Evolutionary conservation across 2,797 vertebrate species (phyloP), one percentile per base, ranked within the genome.

Genomic region (Sebastes aleutianus): DNA sequence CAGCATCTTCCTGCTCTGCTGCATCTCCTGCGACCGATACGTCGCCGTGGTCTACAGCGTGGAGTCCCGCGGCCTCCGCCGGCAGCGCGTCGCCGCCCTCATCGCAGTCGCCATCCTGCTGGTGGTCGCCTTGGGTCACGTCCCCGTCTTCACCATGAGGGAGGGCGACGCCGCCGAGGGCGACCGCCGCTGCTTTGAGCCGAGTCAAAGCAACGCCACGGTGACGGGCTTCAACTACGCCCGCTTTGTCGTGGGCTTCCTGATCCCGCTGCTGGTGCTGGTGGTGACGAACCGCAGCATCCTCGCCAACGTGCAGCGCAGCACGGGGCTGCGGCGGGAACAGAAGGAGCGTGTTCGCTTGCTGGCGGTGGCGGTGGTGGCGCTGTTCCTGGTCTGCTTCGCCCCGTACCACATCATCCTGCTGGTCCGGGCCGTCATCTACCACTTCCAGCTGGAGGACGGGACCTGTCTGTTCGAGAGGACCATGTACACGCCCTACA

Each of bases 1-100:
- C 86, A 99, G 98, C 93, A 97, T 98, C 88, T 95, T 98, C 32
- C 90, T 99, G 75, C 92, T 99, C 13, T 98, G 97, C 91, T 97
- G 96, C 87, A 67, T 99, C 75, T 98, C 98, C 50, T 68, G 94
- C 0, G 98, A 99, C 94, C 97, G 98, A 68, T 98, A 96, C 0
- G 2, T 96, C 20, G 97, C 96, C 0, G 85, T 98, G 61, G 95
- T 91, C 20, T 96, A 97, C 0, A 92, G 96, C 0, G 54, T 98
- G 79, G 96, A 97, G 89, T 96, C 93, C 13, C 95, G 94, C 0
- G 96, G 96, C 2, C 86, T 70, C 22, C 95, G 98, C 4, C 83
- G 67, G 2, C 94, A 87, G 79, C 94, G 76, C 39, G 87, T 62
- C 0, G 96, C 98, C 0, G 3, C 36, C 10, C 0, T 78, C 1